Percentiles rank a stretch among this genome's conserved stretches.
Evolutionary conservation across 2,888 invertebrate species (phyloP).

Genomic region (Andrena minutula): DNA sequence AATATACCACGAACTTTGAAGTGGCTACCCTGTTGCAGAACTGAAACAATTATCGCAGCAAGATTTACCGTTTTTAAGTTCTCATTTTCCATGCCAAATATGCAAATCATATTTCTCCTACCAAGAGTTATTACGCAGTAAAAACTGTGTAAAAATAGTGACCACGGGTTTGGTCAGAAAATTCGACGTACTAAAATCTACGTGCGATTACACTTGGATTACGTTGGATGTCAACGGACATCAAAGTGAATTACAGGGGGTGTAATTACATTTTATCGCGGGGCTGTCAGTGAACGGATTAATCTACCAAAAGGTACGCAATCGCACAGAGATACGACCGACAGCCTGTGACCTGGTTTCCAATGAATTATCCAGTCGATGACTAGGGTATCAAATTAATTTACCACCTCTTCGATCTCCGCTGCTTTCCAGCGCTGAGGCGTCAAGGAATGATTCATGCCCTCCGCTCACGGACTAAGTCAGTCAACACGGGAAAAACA

Average conservation of each 20-base stretch:
- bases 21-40: background rate
- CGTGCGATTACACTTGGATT: background rate
- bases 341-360: slow-evolving; percentile 60
- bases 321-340: background rate
- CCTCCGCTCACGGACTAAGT: background rate
- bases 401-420: slow-evolving; percentile 38
- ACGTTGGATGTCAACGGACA: background rate
- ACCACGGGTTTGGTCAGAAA: background rate
- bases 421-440: slow-evolving; percentile 25
- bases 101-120: background rate
- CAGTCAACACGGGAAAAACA: slow-evolving; percentile 9
- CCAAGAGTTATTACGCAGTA: background rate
- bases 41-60: background rate
- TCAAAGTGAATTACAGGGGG: background rate
- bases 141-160: background rate
- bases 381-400: slow-evolving; percentile 62
- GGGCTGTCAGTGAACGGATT: slow-evolving; percentile 27
- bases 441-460: slow-evolving; percentile 44
- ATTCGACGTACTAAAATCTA: background rate
- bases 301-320: slow-evolving; percentile 38
- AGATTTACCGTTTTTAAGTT: background rate
- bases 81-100: background rate
- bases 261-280: slow-evolving; percentile 26
- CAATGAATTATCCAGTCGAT: slow-evolving; percentile 54
- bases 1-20: slow-evolving; percentile 6